Base-by-base conservation (phyloP, 2,797 vertebrate species). In the Taenioides sp. region DNA sequence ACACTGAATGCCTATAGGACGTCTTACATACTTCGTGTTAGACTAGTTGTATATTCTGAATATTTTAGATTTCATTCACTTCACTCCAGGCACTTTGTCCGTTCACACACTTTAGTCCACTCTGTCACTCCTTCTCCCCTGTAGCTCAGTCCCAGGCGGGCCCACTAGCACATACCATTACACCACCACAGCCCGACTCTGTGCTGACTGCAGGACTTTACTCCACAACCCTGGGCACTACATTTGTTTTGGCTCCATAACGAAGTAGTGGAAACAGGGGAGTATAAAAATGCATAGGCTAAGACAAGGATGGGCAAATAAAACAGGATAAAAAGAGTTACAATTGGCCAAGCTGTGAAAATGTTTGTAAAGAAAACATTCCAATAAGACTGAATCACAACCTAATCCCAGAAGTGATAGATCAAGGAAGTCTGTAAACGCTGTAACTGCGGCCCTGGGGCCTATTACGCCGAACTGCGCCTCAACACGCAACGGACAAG, bases 231-330 rank as follows among this genome's bases (percentile, higher is more conserved):
- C 74, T 70, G 81, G 72, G 74, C 76, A 72, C 75, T 72, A 78
- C 83, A 87, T 90, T 91, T 91, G 86, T 92, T 91, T 89, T 91
- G 84, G 72, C 81, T 83, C 82, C 87, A 34, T 62, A 92, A 91
- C 87, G 86, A 92, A 90, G 89, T 71, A 85, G 82, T 77, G 86
- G 78, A 85, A 80, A 86, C 66, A 68, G 64, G 25, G 23, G 70
- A 4, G 25, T 17, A 57, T 75, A 23, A 22, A 55, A 67, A 23
- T 34, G 72, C 34, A 34, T 27, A 9, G 57, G 55, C 37, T 28
- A 31, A 69, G 37, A 69, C 34, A 47, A 47, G 67, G 67, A 69
- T 58, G 54, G 80, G 72, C 61, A 78, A 69, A 76, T 57, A 7
- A 28, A 65, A 50, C 47, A 3, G 62, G 62, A 64, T 62, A 58